These are phyloP conservation scores for Slavum lentiscoides DNA, from an alignment of 2,888 invertebrate genomes.

Conservation along the genomic window DNA sequence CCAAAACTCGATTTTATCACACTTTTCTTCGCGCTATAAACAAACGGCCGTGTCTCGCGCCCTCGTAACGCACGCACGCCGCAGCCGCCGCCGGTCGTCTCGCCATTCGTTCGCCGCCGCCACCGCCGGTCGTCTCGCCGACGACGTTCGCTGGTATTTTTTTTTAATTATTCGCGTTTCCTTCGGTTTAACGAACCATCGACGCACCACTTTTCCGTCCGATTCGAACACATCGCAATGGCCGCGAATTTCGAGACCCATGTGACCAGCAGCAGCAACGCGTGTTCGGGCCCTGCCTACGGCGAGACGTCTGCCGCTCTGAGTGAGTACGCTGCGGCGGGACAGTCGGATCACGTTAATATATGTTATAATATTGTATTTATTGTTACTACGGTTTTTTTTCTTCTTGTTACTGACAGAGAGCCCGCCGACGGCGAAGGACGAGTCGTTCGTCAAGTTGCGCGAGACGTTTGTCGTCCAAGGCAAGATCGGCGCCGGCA, in stretches of 20 bases:
- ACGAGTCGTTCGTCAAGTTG: conserved; percentile 40
- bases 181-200: too few relatives aligned
- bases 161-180: too few relatives aligned
- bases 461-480: conserved; percentile 65
- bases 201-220: too few relatives aligned
- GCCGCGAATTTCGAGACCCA: background rate
- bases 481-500: conserved; percentile 78
- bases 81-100: too few relatives aligned
- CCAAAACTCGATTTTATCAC: conserved; percentile 47
- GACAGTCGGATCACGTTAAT: too few relatives aligned
- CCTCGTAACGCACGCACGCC: too few relatives aligned
- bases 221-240: background rate
- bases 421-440: background rate
- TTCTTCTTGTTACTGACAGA: background rate
- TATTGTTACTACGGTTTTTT: too few relatives aligned
- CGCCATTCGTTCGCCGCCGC: background rate
- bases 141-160: too few relatives aligned
- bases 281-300: too few relatives aligned
- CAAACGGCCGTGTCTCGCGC: background rate
- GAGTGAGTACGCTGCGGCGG: background rate
- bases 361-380: too few relatives aligned
- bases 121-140: too few relatives aligned
- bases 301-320: background rate
- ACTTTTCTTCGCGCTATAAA: conserved; percentile 40
- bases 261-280: background rate